A percentile compares a stretch with the other conserved stretches of the same genome.
phyloP scores from a whole-genome alignment of 2,888 invertebrate species.

The Lissonota sp. region DNA sequence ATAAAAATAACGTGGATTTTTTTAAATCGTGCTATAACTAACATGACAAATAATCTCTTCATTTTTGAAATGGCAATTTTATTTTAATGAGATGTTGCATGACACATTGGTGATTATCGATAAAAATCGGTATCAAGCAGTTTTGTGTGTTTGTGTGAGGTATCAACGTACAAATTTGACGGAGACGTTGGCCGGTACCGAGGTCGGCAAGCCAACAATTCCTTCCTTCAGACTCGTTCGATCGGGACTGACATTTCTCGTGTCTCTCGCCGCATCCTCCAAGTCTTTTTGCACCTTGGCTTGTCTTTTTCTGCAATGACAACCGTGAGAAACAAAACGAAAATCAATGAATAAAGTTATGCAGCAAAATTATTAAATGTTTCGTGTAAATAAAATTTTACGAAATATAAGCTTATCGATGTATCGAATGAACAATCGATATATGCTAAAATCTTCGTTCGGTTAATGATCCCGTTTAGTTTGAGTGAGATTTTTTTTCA shows the following conservation, averaged over 20 bases:
- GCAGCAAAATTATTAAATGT: not conserved
- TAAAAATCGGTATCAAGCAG: not conserved
- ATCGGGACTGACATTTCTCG: constrained; percentile 85
- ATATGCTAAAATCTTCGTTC: constrained; percentile 2
- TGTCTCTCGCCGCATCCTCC: constrained; percentile 95
- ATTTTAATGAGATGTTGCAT: too few relatives aligned
- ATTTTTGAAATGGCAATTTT: too few relatives aligned
- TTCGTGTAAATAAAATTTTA: not conserved
- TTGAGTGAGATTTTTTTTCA: not conserved
- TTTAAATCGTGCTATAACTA: too few relatives aligned
- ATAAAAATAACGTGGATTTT: too few relatives aligned
- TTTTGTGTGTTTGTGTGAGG: constrained; percentile 18
- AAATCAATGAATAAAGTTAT: not conserved
- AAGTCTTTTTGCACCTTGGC: constrained; percentile 95
- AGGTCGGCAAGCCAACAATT: constrained; percentile 78
- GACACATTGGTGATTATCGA: too few relatives aligned
- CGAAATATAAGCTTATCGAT: not conserved
- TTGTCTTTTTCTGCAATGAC: constrained; percentile 90
- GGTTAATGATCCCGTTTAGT: constrained; percentile 3
- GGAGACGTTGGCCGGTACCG: constrained; percentile 89
- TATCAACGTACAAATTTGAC: constrained; percentile 90
- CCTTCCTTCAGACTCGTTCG: constrained; percentile 85
- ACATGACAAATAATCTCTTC: too few relatives aligned
- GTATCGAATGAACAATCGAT: constrained; percentile 2
- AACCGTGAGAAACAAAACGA: constrained; percentile 4